Evolutionary conservation across 2,797 vertebrate genomes (phyloP), one percentile per base, ranked within the genome.

Genomic region (Coranthus polyacanthus): DNA sequence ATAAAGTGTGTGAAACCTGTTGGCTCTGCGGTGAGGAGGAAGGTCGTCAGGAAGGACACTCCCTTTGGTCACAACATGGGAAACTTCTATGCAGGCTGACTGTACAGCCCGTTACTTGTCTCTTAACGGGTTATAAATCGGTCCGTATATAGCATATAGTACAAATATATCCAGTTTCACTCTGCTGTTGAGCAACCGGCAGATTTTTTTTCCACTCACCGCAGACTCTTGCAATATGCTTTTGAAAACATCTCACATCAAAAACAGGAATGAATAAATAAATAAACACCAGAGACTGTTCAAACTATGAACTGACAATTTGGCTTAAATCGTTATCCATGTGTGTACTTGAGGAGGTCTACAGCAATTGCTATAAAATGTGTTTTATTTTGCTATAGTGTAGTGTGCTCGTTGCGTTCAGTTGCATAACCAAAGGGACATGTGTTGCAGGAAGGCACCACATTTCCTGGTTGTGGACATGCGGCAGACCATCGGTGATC

Each of bases 11-110:
- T 59, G 53, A 67, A 29, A 78, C 26, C 32, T 47, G 76, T 69
- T 51, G 8, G 6, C 12, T 5, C 16, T 72, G n/a, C 21, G 49
- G 66, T 5, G 45, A 54, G 32, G 63, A 83, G 82, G 75, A 87
- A 81, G 80, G 60, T 50, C 7, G 52, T 72, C 66, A 85, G 85
- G 76, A 89, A 90, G 83, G 73, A 82, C 87, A 83, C 84, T 74
- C 83, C 87, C 85, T 85, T 60, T 74, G 73, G 59, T 67, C 79
- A 55, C 69, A 65, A 4, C 43, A 45, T 10, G 45, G 44, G 18
- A n/a, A 50, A 66, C 71, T 83, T 72, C 62, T 49, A n/a, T 54
- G 18, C 17, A 29, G 53, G 60, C n/a, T 59, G 38, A 12, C 38
- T 49, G 15, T 34, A 36, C 44, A 44, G 3, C 47, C 53, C 38